phyloP scores from a whole-genome alignment of 2,113 vertebrate species.

The Calidris pugnax region DNA sequence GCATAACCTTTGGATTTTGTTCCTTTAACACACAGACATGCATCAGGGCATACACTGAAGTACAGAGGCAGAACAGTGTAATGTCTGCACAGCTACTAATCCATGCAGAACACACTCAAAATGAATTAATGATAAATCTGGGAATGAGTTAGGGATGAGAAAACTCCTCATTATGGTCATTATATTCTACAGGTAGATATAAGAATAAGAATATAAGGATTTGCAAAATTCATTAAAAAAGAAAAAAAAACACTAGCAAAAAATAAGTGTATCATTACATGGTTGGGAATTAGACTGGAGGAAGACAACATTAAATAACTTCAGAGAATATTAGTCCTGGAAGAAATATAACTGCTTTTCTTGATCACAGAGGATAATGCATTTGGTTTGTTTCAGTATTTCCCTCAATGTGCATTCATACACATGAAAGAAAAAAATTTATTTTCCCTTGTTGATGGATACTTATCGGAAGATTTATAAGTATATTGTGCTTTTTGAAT shows the following conservation, averaged over 20 bases:
- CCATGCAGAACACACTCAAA: background rate
- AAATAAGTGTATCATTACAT: background rate
- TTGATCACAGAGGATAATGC: background rate
- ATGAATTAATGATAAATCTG: background rate
- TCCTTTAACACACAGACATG: background rate
- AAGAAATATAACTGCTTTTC: background rate
- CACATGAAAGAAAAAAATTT: background rate
- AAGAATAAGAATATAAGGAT: background rate
- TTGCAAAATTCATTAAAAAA: background rate
- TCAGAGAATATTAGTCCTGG: background rate
- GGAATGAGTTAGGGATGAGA: background rate
- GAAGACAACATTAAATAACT: background rate
- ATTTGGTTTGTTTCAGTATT: background rate
- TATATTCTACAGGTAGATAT: background rate
- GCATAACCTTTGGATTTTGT: background rate
- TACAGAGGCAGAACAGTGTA: background rate
- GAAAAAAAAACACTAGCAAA: background rate
- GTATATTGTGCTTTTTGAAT: background rate
- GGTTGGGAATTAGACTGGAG: background rate
- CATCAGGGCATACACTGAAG: background rate
- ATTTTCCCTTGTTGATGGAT: background rate
- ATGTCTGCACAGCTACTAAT: background rate
- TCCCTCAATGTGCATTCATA: background rate
- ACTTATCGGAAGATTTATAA: background rate
- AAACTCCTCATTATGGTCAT: background rate